Percentiles rank a stretch among this genome's conserved stretches.
phyloP scores from a whole-genome alignment of 2,113 vertebrate species.

The Hyperopisus bebe region DNA sequence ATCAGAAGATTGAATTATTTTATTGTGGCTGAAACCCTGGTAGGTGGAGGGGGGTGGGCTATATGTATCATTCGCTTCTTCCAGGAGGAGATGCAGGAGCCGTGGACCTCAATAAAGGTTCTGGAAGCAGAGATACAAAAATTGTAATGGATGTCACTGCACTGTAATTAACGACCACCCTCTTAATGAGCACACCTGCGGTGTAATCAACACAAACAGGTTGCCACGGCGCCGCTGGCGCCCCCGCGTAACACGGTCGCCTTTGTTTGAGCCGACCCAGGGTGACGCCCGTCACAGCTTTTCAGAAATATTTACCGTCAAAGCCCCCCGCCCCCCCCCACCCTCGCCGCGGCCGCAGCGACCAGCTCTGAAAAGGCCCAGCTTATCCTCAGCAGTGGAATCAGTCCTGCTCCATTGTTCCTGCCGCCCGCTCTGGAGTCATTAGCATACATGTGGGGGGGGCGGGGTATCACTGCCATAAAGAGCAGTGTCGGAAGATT shows the following conservation, averaged over 20 bases:
- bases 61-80: neutral
- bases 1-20: slow-evolving; percentile 16
- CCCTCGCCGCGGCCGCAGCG: neutral
- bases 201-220: slow-evolving; percentile 17
- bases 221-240: neutral
- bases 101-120: neutral
- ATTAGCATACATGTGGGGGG: neutral
- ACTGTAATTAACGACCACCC: slow-evolving; percentile 17
- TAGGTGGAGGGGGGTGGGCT: neutral
- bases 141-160: slow-evolving; percentile 7
- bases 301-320: slow-evolving; percentile 18
- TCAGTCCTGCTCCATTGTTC: neutral
- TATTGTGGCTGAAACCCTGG: slow-evolving; percentile 3
- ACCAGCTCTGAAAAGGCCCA: neutral
- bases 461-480: neutral
- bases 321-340: neutral
- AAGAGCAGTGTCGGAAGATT: neutral
- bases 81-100: neutral
- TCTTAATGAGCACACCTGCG: slow-evolving; percentile 22
- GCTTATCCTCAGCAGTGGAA: neutral
- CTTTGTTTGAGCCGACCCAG: slow-evolving; percentile 16
- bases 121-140: neutral
- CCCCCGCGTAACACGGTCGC: neutral
- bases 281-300: neutral
- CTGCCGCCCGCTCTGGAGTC: neutral